A percentile compares a stretch with the other conserved stretches of the same genome.
Conservation (phyloP, 2,797 vertebrate species). For the Pitangus sulphuratus region DNA sequence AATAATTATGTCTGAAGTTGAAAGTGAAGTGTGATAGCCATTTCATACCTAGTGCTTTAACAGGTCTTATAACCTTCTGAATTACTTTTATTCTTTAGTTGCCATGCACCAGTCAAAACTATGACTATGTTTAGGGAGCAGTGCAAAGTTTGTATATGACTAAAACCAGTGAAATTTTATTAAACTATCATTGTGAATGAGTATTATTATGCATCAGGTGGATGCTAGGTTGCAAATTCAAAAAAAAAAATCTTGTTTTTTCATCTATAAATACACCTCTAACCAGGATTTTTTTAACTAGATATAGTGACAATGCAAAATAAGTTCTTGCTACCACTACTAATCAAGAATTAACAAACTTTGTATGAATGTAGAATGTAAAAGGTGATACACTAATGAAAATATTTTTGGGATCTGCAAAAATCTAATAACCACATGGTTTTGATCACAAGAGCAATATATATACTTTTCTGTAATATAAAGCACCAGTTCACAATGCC, state of each 20-base stretch:
- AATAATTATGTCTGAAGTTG: constrained; percentile 43
- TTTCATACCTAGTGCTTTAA: constrained; percentile 1
- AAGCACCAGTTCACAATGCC: accelerated
- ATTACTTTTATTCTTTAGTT: background rate
- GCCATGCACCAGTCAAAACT: background rate
- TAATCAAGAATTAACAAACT: background rate
- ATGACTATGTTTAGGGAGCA: background rate
- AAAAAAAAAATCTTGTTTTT: background rate
- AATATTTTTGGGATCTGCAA: background rate
- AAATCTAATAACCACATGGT: background rate
- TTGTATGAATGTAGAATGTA: background rate
- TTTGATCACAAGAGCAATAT: background rate
- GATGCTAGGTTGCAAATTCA: background rate
- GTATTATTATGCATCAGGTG: background rate
- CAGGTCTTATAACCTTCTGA: background rate
- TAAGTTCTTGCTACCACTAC: background rate
- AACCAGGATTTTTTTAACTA: background rate
- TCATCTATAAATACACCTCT: background rate
- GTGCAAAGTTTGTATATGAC: background rate
- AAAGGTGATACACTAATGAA: background rate
- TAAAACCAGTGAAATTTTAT: background rate
- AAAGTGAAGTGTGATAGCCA: constrained; percentile 32
- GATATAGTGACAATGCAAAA: background rate
- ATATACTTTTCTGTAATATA: background rate
- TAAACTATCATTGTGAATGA: background rate